phyloP scores from a whole-genome alignment of 2,888 invertebrate genomes.

The Synanthedon formicaeformis region DNA sequence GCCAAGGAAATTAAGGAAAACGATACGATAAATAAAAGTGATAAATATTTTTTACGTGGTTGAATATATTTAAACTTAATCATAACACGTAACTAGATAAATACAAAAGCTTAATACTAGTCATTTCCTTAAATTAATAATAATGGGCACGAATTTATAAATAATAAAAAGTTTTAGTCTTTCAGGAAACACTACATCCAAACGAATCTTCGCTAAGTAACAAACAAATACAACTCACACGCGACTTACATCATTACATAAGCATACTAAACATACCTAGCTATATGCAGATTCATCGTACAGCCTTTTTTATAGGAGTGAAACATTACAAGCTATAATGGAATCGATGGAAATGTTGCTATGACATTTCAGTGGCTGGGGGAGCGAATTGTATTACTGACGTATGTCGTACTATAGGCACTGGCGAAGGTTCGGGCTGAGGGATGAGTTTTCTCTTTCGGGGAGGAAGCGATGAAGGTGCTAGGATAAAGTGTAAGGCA shows the following conservation, averaged over 20 bases:
- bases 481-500: slow-evolving; percentile 36
- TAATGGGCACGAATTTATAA: slow-evolving; percentile 32
- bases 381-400: slow-evolving; percentile 91
- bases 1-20: too few species aligned
- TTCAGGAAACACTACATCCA: slow-evolving; percentile 13
- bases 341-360: slow-evolving; percentile 9
- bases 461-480: slow-evolving; percentile 75
- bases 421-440: slow-evolving; percentile 65
- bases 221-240: background rate
- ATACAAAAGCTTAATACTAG: slow-evolving; percentile 23
- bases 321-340: background rate
- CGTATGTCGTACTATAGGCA: slow-evolving; percentile 54
- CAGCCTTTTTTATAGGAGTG: background rate
- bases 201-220: background rate
- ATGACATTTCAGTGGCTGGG: slow-evolving; percentile 66
- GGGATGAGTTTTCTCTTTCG: slow-evolving; percentile 84
- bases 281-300: slow-evolving; percentile 7
- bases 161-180: slow-evolving; percentile 32
- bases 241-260: background rate
- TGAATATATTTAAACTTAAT: background rate
- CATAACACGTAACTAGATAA: slow-evolving; percentile 18
- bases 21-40: too few species aligned
- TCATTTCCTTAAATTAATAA: slow-evolving; percentile 19
- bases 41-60: too few species aligned
- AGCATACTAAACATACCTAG: slow-evolving; percentile 13